Evolutionary conservation across 2,113 vertebrate species (phyloP), one percentile per base, ranked within the genome.

Genomic region (Podiceps cristatus): DNA sequence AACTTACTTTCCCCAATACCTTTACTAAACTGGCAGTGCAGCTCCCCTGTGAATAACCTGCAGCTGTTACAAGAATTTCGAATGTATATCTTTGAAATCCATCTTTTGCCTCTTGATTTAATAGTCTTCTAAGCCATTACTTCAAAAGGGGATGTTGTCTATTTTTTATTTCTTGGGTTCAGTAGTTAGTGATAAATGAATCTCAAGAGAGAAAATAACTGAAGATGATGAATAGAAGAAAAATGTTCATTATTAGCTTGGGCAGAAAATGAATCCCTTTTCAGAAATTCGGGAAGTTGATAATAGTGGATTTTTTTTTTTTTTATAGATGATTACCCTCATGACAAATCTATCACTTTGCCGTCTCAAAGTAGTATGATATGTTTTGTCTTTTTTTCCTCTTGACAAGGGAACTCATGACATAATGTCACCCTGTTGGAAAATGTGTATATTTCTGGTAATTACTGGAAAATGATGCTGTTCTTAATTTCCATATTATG

Each of bases 241-340:
- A 84, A 53, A 55, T 88, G 84, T 84, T 97, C 88, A 50, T 98
- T 96, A 94, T 97, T 97, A 98, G 74, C 90, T 92, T 62, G 89
- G 44, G 50, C 95, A 96, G 79, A 97, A 97, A 97, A 96, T 91
- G 33, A 89, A 94, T 86, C 88, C 67, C 92, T 78, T 96, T 94
- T 96, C 52, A 80, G 96, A 97, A 96, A 97, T 95, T 93, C 93
- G 82, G 71, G 75, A 96, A 96, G 89, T 88, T 93, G 94, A 71
- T 93, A 75, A 93, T 95, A 97, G 88, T 91, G 91, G 93, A 25
- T 44, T 92, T 86, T n/a, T n/a, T n/a, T n/a, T n/a, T 90, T 83
- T 78, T 77, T 87, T 82, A 96, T 96, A 98, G 94, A 91, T 97
- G 91, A 97, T 98, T 98, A 96, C 93, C 87, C 94, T 98, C 73